Percentiles rank a stretch among this genome's conserved stretches.
Conservation (phyloP, 2,797 vertebrate species). For the Aratinga solstitialis region DNA sequence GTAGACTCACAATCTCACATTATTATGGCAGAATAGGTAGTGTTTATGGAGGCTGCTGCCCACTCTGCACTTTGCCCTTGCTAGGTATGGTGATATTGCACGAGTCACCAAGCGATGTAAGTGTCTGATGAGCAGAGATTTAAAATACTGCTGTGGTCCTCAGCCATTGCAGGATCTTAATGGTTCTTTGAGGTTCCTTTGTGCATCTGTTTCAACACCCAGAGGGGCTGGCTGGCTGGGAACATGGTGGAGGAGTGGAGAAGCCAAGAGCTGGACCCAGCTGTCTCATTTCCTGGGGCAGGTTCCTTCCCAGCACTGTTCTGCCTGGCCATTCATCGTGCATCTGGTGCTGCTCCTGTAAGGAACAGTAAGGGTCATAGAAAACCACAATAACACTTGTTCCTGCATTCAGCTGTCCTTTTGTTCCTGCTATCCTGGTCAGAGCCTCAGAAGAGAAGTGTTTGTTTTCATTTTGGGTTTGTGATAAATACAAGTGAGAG, state of each 20-base stretch:
- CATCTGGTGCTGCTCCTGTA: conserved; percentile 44
- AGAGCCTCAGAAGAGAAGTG: conserved; percentile 32
- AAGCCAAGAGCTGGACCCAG: conserved; percentile 35
- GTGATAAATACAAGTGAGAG: conserved; percentile 17
- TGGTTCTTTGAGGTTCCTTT: background rate
- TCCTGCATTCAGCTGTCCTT: conserved; percentile 26
- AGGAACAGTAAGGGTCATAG: conserved; percentile 3
- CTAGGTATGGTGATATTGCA: background rate
- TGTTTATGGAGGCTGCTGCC: background rate
- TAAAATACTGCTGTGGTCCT: background rate
- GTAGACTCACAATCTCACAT: background rate
- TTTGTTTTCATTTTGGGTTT: conserved; percentile 45
- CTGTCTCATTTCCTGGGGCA: conserved; percentile 45
- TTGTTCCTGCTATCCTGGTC: conserved; percentile 47
- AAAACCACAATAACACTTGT: conserved; percentile 41
- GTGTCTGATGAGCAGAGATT: background rate
- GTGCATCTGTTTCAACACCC: background rate
- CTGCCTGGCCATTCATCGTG: background rate
- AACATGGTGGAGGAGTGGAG: fast-evolving
- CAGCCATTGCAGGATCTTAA: fast-evolving
- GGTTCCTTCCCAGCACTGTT: background rate
- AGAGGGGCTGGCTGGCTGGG: background rate
- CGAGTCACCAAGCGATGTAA: background rate
- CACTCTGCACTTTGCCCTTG: background rate
- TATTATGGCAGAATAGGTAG: background rate